These are phyloP conservation scores for Tachysurus fulvidraco DNA, from an alignment of 2,113 vertebrate genomes.

Conservation along the genomic window DNA sequence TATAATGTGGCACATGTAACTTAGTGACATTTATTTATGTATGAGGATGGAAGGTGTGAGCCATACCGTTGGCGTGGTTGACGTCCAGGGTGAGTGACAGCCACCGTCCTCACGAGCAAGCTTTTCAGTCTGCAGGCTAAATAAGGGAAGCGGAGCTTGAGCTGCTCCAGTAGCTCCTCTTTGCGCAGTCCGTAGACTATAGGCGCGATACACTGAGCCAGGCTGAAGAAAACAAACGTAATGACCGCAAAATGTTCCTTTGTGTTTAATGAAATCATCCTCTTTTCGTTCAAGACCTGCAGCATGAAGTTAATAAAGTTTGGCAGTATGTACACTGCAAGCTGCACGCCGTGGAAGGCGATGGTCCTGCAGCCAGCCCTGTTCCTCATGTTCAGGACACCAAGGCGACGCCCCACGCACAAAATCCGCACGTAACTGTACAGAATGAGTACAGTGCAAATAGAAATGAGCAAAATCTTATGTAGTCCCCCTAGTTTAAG, in stretches of 20 bases:
- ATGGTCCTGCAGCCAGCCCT: constrained; percentile 69
- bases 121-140: constrained; percentile 64
- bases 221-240: constrained; percentile 71
- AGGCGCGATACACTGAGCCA: constrained; percentile 75
- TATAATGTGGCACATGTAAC: neutral
- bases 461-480: constrained; percentile 66
- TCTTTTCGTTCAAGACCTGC: neutral
- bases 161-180: constrained; percentile 72
- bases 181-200: constrained; percentile 76
- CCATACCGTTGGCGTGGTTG: constrained; percentile 57
- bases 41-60: neutral
- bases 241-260: constrained; percentile 68
- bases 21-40: neutral
- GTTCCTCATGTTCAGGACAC: constrained; percentile 71
- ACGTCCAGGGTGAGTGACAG: constrained; percentile 21
- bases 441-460: constrained; percentile 68
- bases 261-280: neutral
- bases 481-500: constrained; percentile 57
- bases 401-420: constrained; percentile 66
- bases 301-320: constrained; percentile 71
- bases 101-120: constrained; percentile 67
- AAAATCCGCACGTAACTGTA: constrained; percentile 73
- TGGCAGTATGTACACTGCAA: constrained; percentile 74
- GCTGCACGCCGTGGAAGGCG: constrained; percentile 68
- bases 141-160: constrained; percentile 65